phyloP scores from a whole-genome alignment of 1,140 invertebrate species.

The Zaprionus inermis region DNA sequence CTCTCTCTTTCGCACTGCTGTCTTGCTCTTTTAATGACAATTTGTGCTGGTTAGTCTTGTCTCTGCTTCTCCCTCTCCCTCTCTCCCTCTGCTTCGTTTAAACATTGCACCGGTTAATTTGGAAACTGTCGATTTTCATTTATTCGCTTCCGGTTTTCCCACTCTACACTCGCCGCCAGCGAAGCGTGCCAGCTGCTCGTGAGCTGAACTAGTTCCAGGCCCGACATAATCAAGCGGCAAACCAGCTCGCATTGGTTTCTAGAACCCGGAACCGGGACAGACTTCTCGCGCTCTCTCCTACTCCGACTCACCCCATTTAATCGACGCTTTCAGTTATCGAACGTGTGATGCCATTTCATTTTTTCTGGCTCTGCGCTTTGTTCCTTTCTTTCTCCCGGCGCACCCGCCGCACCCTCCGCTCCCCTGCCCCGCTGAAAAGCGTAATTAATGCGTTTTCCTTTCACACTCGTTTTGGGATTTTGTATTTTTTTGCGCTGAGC shows the following conservation, averaged over 20 bases:
- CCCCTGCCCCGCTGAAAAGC: conserved; percentile 67
- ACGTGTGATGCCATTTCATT: conserved; percentile 5
- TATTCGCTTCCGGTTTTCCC: conserved; percentile 63
- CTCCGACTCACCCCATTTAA: not conserved
- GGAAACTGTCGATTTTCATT: conserved; percentile 77
- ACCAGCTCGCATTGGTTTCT: conserved; percentile 63
- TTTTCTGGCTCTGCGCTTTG: conserved; percentile 39
- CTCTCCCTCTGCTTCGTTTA: conserved; percentile 33
- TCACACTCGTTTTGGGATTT: conserved; percentile 45
- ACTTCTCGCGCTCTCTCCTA: no score
- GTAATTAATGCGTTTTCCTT: conserved; percentile 77
- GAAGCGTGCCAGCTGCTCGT: conserved; percentile 64
- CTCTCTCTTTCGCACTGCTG: not conserved
- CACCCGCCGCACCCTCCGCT: not conserved
- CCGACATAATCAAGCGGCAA: conserved; percentile 71
- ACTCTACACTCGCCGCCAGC: no score
- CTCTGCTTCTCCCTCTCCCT: no score
- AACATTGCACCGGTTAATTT: conserved; percentile 76
- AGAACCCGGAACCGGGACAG: conserved; percentile 15
- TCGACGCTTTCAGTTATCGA: conserved; percentile 1
- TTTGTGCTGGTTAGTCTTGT: conserved; percentile 53
- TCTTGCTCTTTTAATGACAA: conserved; percentile 60
- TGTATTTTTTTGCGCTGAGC: conserved; percentile 60
- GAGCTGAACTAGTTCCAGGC: conserved; percentile 52
- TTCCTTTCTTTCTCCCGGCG: not conserved